Percentiles rank a stretch among this genome's conserved stretches.
Conservation (phyloP, 37 sponge, comb jelly and placozoan species). For the Amphimedon queenslandica region DNA sequence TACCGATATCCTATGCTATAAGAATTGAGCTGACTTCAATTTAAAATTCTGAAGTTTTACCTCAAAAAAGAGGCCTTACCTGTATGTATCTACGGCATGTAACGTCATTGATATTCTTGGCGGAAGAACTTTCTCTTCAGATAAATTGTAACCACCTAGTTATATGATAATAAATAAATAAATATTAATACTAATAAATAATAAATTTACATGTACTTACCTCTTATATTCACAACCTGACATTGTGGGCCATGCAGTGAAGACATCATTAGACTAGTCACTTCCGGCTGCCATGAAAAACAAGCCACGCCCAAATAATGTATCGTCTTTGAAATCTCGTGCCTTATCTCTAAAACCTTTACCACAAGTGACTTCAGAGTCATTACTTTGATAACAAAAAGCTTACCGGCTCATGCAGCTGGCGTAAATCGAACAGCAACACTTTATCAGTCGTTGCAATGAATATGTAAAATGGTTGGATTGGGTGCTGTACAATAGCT, state of each 20-base stretch:
- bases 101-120: neutral
- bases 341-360: neutral
- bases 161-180: neutral
- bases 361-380: neutral
- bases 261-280: neutral
- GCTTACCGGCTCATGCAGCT: constrained; percentile 19
- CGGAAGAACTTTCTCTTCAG: neutral
- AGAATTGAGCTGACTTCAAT: too few relatives aligned
- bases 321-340: neutral
- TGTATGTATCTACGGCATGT: too few relatives aligned
- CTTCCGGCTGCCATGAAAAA: neutral
- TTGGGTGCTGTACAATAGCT: constrained; percentile 17
- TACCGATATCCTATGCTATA: too few relatives aligned
- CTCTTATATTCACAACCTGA: neutral
- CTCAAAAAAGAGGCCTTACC: too few relatives aligned
- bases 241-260: neutral
- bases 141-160: neutral
- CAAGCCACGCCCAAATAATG: neutral
- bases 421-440: constrained; percentile 32
- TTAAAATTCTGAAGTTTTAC: too few relatives aligned
- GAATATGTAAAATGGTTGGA: constrained; percentile 31
- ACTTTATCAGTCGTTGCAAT: constrained; percentile 25
- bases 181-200: neutral
- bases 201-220: too few relatives aligned
- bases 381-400: neutral